These are phyloP conservation scores for Ichneumon xanthorius DNA, from an alignment of 2,888 invertebrate genomes.

Conservation along the genomic window DNA sequence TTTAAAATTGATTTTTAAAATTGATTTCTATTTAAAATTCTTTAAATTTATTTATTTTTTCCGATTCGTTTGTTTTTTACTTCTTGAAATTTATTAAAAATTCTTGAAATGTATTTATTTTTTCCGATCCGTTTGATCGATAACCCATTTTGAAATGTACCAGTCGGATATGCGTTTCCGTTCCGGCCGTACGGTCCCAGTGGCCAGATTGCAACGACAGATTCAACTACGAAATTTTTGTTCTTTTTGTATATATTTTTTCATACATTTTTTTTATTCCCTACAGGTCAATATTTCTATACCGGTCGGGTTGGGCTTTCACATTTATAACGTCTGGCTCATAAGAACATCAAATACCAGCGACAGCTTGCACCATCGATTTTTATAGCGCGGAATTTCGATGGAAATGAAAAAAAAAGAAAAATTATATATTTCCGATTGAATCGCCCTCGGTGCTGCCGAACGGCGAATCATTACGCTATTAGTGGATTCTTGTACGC, in stretches of 20 bases:
- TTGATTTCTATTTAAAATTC: too few relatives aligned
- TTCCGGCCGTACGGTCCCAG: conserved; percentile 15
- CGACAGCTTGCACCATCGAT: conserved; percentile 64
- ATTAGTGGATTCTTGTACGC: conserved; percentile 43
- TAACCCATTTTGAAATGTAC: conserved; percentile 43
- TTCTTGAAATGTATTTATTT: neutral
- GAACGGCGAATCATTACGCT: conserved; percentile 65
- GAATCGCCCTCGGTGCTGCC: conserved; percentile 40
- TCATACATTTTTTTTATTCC: neutral
- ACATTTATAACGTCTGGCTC: conserved; percentile 56
- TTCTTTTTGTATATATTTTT: conserved; percentile 15
- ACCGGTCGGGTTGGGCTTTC: conserved; percentile 35
- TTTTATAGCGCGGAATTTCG: conserved; percentile 26
- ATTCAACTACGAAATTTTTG: conserved; percentile 49
- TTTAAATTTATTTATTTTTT: too few relatives aligned
- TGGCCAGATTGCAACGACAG: conserved; percentile 61
- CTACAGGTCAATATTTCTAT: conserved; percentile 29
- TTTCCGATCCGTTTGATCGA: conserved; percentile 40
- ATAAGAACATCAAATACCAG: conserved; percentile 59
- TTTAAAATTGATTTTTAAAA: too few relatives aligned
- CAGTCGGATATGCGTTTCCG: conserved; percentile 42
- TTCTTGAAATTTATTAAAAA: neutral
- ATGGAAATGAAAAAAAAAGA: conserved; percentile 18
- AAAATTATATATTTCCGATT: conserved; percentile 28
- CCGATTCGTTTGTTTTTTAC: too few relatives aligned